Conservation (phyloP, 2,113 vertebrate genomes). For the Scolopax mira region DNA sequence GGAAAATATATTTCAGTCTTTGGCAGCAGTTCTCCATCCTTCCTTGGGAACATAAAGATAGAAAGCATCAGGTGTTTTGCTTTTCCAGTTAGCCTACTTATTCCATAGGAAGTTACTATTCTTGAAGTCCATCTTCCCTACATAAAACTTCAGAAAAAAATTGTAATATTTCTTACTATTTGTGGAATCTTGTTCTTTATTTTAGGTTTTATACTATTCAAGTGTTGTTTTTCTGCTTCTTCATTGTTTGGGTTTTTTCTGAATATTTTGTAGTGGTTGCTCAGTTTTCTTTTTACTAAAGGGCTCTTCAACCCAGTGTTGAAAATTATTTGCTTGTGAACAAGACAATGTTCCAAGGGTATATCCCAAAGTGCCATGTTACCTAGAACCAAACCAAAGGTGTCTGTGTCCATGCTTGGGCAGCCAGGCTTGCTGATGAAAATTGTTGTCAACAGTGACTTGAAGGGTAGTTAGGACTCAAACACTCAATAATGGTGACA, state of each 20-base stretch:
- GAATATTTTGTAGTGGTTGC: not conserved
- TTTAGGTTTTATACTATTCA: not conserved
- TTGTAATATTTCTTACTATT: not conserved
- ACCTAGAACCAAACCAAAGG: not conserved
- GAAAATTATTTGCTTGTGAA: not conserved
- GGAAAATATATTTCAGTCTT: conserved; percentile 64
- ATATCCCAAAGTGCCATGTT: not conserved
- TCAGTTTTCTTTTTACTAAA: not conserved
- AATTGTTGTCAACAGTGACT: not conserved
- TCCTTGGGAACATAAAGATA: conserved; percentile 13
- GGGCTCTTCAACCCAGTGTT: not conserved
- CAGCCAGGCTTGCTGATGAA: not conserved
- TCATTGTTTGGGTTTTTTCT: not conserved
- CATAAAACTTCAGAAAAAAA: not conserved
- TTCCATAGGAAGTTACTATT: not conserved
- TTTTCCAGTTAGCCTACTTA: not conserved
- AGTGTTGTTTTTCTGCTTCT: not conserved
- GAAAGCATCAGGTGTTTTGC: not conserved
- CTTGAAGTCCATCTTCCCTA: not conserved
- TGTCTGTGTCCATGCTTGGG: not conserved
- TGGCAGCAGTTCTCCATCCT: conserved; percentile 39
- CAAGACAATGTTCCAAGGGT: not conserved
- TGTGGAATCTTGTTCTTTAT: not conserved
- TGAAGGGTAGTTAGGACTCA: not conserved
- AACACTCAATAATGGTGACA: not conserved